phyloP scores from a whole-genome alignment of 2,888 invertebrate genomes.

The Protophormia terraenovae region DNA sequence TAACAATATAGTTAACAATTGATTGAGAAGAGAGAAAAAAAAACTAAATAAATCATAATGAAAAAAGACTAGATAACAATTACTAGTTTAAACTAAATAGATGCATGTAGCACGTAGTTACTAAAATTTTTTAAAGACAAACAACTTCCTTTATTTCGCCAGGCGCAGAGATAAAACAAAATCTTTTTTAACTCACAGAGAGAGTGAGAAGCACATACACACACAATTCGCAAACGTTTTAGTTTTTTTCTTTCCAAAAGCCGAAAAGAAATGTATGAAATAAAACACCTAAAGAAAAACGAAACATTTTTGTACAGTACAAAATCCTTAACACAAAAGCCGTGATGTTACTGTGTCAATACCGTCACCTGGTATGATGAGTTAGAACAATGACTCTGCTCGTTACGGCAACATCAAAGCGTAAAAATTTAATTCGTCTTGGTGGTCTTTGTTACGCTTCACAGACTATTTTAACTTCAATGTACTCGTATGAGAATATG shows the following conservation, averaged over 20 bases:
- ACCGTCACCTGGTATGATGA: constrained; percentile 78
- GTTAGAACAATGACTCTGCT: constrained; percentile 73
- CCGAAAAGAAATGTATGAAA: constrained; percentile 72
- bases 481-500: not conserved
- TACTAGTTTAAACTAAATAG: not conserved
- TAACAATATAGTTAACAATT: constrained; percentile 57
- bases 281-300: constrained; percentile 73
- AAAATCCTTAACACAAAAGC: constrained; percentile 42
- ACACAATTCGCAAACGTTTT: constrained; percentile 70
- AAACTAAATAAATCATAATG: constrained; percentile 63
- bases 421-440: constrained; percentile 78
- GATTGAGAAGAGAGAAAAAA: constrained; percentile 48
- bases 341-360: constrained; percentile 71
- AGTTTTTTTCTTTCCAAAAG: too few species aligned
- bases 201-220: not conserved
- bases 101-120: not conserved
- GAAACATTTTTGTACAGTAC: not conserved
- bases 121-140: constrained; percentile 10
- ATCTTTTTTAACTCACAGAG: not conserved
- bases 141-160: constrained; percentile 20
- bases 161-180: constrained; percentile 52
- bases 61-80: constrained; percentile 42
- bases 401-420: constrained; percentile 81
- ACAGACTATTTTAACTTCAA: constrained; percentile 68
- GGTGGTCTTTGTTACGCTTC: constrained; percentile 78